A percentile compares a stretch with the other conserved stretches of the same genome.
Conservation (phyloP, 1,140 invertebrate species). For the Streblospio benedicti region DNA sequence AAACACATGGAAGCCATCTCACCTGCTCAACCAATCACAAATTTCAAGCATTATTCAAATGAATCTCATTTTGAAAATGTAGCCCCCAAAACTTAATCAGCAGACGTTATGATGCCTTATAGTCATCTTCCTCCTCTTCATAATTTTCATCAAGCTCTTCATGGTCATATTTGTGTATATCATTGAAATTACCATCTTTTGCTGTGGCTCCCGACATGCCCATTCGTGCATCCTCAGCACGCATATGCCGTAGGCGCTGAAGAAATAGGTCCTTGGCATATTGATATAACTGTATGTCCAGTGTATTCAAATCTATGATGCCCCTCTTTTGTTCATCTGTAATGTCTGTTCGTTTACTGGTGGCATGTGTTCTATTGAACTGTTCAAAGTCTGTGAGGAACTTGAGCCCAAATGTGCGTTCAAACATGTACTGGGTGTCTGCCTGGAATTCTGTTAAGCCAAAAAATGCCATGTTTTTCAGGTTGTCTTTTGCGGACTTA, state of each 20-base stretch:
- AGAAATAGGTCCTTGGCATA: slow-evolving; percentile 85
- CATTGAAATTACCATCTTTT: background rate
- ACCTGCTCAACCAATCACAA: background rate
- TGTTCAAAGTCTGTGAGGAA: slow-evolving; percentile 34
- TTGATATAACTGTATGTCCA: slow-evolving; percentile 88
- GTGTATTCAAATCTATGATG: slow-evolving; percentile 55
- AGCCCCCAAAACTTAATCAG: too few relatives aligned
- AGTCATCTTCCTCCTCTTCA: background rate
- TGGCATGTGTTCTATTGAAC: slow-evolving; percentile 36
- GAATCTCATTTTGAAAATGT: too few relatives aligned
- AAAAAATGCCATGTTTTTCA: slow-evolving; percentile 91
- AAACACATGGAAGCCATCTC: too few relatives aligned
- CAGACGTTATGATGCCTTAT: too few relatives aligned
- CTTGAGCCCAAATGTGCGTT: slow-evolving; percentile 88
- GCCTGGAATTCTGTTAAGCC: slow-evolving; percentile 89
- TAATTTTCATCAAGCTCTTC: background rate
- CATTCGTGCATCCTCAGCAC: background rate
- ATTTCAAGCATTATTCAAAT: background rate
- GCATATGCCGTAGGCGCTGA: slow-evolving; percentile 60
- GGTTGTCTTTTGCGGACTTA: slow-evolving; percentile 87
- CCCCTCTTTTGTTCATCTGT: slow-evolving; percentile 10
- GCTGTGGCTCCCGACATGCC: background rate
- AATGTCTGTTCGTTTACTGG: background rate
- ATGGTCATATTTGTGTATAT: background rate
- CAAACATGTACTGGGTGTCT: slow-evolving; percentile 91